Evolutionary conservation across 2,888 invertebrate genomes (phyloP).

Genomic region (Prosapia bicincta): DNA sequence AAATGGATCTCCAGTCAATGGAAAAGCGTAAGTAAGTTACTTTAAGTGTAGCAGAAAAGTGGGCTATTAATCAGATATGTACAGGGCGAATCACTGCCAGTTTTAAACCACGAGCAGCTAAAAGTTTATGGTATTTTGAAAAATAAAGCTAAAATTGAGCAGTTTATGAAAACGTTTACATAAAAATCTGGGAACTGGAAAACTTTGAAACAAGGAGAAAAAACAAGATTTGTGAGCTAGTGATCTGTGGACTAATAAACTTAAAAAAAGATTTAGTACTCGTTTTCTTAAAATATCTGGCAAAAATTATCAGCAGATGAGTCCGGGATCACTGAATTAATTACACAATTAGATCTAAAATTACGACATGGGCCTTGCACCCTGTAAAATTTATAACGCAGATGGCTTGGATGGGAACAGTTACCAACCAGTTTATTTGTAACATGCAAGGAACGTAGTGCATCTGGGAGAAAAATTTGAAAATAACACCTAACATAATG

Average conservation of each 20-base stretch:
- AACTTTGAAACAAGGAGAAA: too few species aligned
- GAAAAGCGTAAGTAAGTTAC: too few species aligned
- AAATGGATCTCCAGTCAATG: too few species aligned
- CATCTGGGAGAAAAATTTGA: constrained; percentile 39
- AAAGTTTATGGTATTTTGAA: too few species aligned
- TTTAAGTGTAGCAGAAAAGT: too few species aligned
- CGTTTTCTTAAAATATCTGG: not conserved
- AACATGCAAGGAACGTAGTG: constrained; percentile 35
- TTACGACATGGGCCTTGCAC: not conserved
- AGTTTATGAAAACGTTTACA: too few species aligned
- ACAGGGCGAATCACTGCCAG: too few species aligned
- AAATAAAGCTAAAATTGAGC: too few species aligned
- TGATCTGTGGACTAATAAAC: not conserved
- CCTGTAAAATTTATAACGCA: not conserved
- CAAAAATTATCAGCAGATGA: not conserved
- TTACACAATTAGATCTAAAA: not conserved
- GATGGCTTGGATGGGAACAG: not conserved
- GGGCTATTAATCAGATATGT: too few species aligned
- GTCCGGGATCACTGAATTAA: not conserved
- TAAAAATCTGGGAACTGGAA: too few species aligned
- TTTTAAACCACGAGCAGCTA: too few species aligned
- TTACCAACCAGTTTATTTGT: constrained; percentile 34
- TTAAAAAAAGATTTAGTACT: not conserved
- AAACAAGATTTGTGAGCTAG: not conserved
- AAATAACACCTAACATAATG: constrained; percentile 39